phyloP scores from a whole-genome alignment of 2,797 vertebrate genomes.

The Phoeniculus purpureus region DNA sequence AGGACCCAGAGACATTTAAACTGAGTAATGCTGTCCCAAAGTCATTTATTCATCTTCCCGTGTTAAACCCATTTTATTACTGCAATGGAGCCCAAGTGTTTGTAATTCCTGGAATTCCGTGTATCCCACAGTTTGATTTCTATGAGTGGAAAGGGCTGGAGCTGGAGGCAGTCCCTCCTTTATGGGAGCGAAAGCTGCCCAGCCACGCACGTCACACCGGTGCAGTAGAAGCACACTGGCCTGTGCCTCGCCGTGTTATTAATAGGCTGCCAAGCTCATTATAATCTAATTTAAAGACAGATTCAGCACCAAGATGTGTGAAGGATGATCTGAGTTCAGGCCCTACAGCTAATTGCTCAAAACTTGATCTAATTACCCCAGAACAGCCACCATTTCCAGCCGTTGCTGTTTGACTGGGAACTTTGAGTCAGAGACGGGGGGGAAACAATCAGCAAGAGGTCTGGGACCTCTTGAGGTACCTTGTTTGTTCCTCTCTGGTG shows the following conservation, averaged over 20 bases:
- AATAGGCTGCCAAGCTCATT: slow-evolving; percentile 67
- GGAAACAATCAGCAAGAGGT: rapidly evolving
- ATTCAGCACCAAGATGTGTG: slow-evolving; percentile 47
- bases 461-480: neutral
- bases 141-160: slow-evolving; percentile 43
- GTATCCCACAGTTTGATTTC: slow-evolving; percentile 39
- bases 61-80: neutral
- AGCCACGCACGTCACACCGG: neutral
- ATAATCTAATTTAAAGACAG: slow-evolving; percentile 69
- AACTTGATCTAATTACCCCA: slow-evolving; percentile 64
- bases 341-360: slow-evolving; percentile 62
- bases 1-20: neutral
- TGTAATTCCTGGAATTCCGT: slow-evolving; percentile 34
- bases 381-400: neutral
- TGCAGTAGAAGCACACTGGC: slow-evolving; percentile 40
- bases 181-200: neutral
- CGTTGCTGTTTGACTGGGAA: neutral
- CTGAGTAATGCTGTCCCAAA: neutral
- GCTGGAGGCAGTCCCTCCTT: slow-evolving; percentile 20
- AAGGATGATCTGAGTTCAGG: slow-evolving; percentile 59
- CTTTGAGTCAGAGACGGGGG: neutral
- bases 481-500: rapidly evolving
- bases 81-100: slow-evolving; percentile 13
- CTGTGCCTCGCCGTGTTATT: slow-evolving; percentile 50
- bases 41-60: slow-evolving; percentile 16